Base-by-base conservation (phyloP, 2,888 invertebrate genomes). In the Tenthredo scrophulariae region DNA sequence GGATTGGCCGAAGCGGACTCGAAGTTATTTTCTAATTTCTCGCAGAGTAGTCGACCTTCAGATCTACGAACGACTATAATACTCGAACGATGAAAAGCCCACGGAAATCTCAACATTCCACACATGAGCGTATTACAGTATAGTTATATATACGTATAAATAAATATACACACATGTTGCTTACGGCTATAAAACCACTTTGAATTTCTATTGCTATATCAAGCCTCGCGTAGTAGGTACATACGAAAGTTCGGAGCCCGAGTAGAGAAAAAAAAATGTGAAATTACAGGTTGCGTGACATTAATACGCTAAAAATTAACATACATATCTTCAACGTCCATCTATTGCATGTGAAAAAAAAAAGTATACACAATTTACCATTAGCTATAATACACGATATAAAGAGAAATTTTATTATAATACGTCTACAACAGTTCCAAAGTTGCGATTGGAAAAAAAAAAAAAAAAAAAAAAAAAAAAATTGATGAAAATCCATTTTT, bases 191-290 rank as follows among this genome's bases (percentile, higher is more conserved):
- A 74, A 29, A 37, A 74, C 40, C 40, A 26, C 72, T 40, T 43
- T 43, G 72, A 74, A 74, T 74, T 74, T 74, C 43, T 74, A 74
- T 74, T 22, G 72, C 72, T 37, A 22, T 74, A 67, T 74, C 43
- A 74, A 40, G 22, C 43, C 9, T 22, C 18, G 72, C 43, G 2
- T 2, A 1, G n/a, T n/a, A n/a, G 18, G n/a, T n/a, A n/a, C n/a
- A 37, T 7, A 7, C 6, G 22, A 43, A 40, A 22, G n/a, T n/a
- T n/a, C n/a, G 43, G 15, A 10, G 58, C 58, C 58, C 18, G 58
- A 46, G 54, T 6, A 54, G 54, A 54, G 18, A 7, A 54, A n/a
- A 6, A 6, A n/a, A 70, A 70, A 33, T 37, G 37, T 33, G 18
- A 37, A 74, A 74, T 67, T 67, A 4, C 62, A 26, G 29, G 67